Conservation (phyloP, 1,140 invertebrate species). For the Scaptomyza montana region DNA sequence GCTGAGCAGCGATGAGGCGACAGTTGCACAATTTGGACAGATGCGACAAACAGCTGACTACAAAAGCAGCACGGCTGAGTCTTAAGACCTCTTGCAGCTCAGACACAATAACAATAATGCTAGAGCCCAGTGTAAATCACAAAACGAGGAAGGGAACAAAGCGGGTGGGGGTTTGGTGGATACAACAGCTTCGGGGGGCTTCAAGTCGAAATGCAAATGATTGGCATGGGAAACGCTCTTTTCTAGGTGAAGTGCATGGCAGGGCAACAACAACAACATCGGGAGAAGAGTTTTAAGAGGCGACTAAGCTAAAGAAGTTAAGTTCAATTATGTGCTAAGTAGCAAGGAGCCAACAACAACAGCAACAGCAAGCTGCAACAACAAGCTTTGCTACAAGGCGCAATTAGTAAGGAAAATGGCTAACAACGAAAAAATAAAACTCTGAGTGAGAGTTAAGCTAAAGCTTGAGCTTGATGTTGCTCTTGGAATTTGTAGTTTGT, state of each 20-base stretch:
- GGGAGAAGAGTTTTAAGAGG: conserved; percentile 44
- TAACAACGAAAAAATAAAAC: conserved; percentile 13
- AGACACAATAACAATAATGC: conserved; percentile 79
- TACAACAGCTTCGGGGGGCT: conserved; percentile 9
- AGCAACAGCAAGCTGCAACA: conserved; percentile 6
- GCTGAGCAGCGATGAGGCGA: conserved; percentile 54
- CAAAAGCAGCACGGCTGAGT: background rate
- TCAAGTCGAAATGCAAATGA: conserved; percentile 61
- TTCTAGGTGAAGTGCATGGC: conserved; percentile 33
- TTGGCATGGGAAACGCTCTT: conserved; percentile 75
- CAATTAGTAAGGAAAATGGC: conserved; percentile 51
- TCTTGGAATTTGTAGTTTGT: background rate
- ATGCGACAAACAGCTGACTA: conserved; percentile 73
- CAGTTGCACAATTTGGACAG: conserved; percentile 69
- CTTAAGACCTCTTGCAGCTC: background rate
- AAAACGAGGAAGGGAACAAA: background rate
- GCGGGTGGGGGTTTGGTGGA: background rate
- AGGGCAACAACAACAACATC: conserved; percentile 13
- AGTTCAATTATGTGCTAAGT: conserved; percentile 77
- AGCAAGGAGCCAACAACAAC: conserved; percentile 46
- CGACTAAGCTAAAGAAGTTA: conserved; percentile 57
- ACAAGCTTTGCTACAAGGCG: conserved; percentile 22
- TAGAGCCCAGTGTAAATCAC: conserved; percentile 63
- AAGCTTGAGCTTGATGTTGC: background rate
- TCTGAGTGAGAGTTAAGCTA: conserved; percentile 34